Base-by-base conservation (phyloP, 1,140 invertebrate genomes). In the Whitmania pigra region DNA sequence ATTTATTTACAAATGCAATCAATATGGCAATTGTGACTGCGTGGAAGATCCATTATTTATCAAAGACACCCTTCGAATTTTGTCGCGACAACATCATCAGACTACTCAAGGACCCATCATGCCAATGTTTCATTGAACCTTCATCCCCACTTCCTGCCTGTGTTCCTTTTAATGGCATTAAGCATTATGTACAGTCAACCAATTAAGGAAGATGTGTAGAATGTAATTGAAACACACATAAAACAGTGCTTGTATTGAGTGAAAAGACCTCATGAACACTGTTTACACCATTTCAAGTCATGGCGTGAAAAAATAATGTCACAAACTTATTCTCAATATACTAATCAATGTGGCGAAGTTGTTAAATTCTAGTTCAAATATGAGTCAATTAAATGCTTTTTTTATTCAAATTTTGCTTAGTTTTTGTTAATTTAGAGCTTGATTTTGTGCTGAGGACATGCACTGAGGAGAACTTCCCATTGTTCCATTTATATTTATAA, bases 1-100 rank as follows among this genome's bases (percentile, higher is more conserved):
- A 27, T 57, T 27, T 57, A n/a, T 57, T 57, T 27, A 57, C 9
- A 57, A 57, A 57, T 57, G 55, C 55, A 5, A 57, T 57, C 55
- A 27, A 57, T 57, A 57, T 57, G 20, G 55, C 55, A 57, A 9
- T 57, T 57, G 55, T 57, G 25, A 9, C 55, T 57, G 55, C 55
- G 9, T 57, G 55, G 55, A 57, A 57, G 9, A 27, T 57, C 5
- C 55, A 57, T 9, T 57, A 27, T 27, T n/a, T 5, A 57, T n/a
- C 25, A 57, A 5, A 3, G 20, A 27, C 20, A 9, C 55, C 2
- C 55, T 9, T 57, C 2, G 55, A 57, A n/a, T 57, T 57, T 57
- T 27, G 55, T 57, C 25, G 55, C 25, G 55, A 57, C 20, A 57
- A 3, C 9, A 9, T 57, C 25, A 2, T 27, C 25, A 9, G 55